Evolutionary conservation across 2,797 vertebrate species (phyloP).

Genomic region (Morelia viridis): DNA sequence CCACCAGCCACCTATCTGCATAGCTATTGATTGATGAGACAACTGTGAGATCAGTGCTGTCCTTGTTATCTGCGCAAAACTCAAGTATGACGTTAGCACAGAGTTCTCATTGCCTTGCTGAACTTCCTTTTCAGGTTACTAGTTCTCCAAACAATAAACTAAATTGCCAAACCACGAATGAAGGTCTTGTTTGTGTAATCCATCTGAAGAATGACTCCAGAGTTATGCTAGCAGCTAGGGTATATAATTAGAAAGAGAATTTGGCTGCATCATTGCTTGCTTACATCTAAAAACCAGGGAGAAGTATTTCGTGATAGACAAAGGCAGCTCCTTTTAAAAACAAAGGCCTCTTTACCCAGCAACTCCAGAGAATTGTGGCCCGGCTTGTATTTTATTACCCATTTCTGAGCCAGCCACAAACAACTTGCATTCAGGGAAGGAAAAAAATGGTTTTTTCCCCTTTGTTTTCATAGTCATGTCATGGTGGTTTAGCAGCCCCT

Average conservation of each 20-base stretch:
- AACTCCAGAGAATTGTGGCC: neutral
- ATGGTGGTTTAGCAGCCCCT: neutral
- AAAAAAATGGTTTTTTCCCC: neutral
- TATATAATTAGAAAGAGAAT: constrained; percentile 15
- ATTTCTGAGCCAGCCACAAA: constrained; percentile 24
- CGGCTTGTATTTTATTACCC: constrained; percentile 14
- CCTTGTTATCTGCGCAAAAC: neutral
- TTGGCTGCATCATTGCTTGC: neutral
- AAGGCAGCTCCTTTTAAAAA: constrained; percentile 3
- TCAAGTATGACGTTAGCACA: neutral
- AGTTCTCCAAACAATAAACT: neutral
- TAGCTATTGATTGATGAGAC: neutral
- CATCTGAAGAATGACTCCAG: neutral
- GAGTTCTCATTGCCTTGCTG: neutral
- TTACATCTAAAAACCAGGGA: neutral
- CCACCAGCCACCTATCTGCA: neutral
- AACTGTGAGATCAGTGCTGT: neutral
- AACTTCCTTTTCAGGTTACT: neutral
- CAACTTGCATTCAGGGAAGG: constrained; percentile 12
- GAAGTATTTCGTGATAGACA: neutral
- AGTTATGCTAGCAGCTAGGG: neutral
- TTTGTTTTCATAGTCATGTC: constrained; percentile 21
- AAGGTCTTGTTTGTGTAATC: neutral
- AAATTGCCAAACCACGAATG: neutral
- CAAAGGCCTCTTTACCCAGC: neutral